Conservation (phyloP, 2,888 invertebrate species). For the Congeria kusceri region DNA sequence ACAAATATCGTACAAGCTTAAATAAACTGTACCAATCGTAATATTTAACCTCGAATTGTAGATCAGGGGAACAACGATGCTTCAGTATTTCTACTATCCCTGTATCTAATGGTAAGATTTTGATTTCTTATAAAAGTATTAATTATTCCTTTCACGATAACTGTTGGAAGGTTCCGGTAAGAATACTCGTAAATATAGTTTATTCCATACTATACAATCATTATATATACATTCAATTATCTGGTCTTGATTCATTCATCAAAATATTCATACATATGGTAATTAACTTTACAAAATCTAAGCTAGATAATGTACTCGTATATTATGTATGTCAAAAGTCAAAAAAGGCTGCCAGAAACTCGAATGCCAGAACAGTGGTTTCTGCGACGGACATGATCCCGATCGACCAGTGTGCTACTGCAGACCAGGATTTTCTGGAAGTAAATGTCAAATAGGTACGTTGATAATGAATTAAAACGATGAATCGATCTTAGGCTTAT, state of each 20-base stretch:
- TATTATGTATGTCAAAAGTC: conserved; percentile 7
- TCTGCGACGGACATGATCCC: conserved; percentile 33
- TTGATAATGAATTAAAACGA: too few species aligned
- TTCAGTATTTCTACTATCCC: conserved; percentile 18
- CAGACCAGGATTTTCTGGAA: conserved; percentile 22
- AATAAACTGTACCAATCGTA: neutral
- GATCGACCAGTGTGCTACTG: conserved; percentile 18
- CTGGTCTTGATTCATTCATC: too few species aligned
- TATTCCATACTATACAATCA: too few species aligned
- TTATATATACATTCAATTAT: too few species aligned
- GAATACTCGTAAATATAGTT: too few species aligned
- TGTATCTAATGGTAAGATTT: conserved; percentile 1
- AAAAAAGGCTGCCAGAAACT: conserved; percentile 22
- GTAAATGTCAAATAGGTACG: conserved; percentile 29
- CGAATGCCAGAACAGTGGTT: conserved; percentile 31
- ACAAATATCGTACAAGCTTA: neutral
- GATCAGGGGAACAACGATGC: conserved; percentile 35
- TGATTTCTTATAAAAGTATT: too few species aligned
- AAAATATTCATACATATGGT: too few species aligned
- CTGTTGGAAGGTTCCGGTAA: too few species aligned
- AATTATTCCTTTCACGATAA: too few species aligned
- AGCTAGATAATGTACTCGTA: too few species aligned
- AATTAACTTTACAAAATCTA: too few species aligned
- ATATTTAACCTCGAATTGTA: neutral
- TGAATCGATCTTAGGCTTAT: too few species aligned